Conservation (phyloP, 2,113 vertebrate genomes). For the Tricholaema leucomelas region DNA sequence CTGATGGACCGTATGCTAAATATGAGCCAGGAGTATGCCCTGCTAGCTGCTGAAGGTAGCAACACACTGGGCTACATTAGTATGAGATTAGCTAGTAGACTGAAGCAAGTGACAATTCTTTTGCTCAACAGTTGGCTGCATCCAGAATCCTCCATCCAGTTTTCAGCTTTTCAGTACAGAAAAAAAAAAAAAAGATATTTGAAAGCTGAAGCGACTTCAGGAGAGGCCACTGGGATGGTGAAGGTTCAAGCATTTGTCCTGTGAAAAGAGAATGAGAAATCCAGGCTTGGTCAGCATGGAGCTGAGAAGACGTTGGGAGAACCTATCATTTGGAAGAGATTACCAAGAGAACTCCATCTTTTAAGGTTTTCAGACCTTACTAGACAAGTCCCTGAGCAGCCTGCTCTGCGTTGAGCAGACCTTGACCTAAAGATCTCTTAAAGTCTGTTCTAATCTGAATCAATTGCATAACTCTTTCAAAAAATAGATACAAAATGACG, state of each 20-base stretch:
- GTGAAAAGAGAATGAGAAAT: fast-evolving
- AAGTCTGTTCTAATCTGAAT: background rate
- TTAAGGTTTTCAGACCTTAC: background rate
- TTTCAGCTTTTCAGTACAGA: background rate
- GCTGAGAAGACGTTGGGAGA: background rate
- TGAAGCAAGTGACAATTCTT: background rate
- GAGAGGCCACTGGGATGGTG: background rate
- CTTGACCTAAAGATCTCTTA: background rate
- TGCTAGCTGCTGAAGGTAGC: background rate
- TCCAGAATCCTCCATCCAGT: background rate
- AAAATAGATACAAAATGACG: background rate
- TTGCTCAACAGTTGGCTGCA: background rate
- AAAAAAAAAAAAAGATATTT: background rate
- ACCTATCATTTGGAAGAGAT: background rate
- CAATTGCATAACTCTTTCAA: background rate
- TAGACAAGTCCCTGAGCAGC: background rate
- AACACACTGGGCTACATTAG: background rate
- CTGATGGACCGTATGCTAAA: background rate
- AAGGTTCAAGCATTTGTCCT: background rate
- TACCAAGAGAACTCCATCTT: background rate
- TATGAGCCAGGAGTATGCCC: background rate
- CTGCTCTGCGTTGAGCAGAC: background rate
- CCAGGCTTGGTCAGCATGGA: background rate
- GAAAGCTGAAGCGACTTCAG: background rate
- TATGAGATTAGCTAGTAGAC: background rate